A percentile compares a stretch with the other conserved stretches of the same genome.
Evolutionary conservation across 2,797 vertebrate genomes (phyloP).

Genomic region (Gymnodraco acuticeps): DNA sequence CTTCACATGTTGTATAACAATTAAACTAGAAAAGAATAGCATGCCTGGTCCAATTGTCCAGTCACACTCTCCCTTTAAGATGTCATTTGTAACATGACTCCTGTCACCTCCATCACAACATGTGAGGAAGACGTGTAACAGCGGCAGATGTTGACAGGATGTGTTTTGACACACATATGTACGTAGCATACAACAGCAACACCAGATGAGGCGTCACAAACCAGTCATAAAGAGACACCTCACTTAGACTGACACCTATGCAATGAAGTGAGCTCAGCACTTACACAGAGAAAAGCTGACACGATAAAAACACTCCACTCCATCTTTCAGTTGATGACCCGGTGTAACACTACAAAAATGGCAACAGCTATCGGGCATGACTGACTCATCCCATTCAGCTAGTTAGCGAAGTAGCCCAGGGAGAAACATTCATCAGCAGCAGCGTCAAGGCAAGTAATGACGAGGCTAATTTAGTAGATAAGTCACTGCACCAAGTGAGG

Average conservation of each 20-base stretch:
- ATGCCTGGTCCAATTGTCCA: background rate
- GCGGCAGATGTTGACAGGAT: constrained; percentile 29
- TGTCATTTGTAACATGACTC: background rate
- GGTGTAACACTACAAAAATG: constrained; percentile 35
- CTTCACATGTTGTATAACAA: background rate
- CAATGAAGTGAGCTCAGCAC: background rate
- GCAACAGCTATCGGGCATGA: constrained; percentile 33
- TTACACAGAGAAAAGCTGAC: constrained; percentile 1
- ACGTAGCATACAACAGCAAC: background rate
- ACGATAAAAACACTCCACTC: constrained; percentile 5
- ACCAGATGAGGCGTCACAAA: background rate
- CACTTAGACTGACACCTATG: background rate
- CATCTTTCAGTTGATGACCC: constrained; percentile 17
- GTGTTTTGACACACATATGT: background rate
- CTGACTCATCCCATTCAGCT: constrained; percentile 55
- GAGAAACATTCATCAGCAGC: constrained; percentile 44
- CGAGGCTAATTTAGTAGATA: constrained; percentile 63
- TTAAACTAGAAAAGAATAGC: background rate
- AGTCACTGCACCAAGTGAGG: constrained; percentile 34
- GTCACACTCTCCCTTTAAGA: background rate
- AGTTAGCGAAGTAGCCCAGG: constrained; percentile 52
- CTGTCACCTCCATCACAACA: constrained; percentile 14
- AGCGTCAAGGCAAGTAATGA: constrained; percentile 50
- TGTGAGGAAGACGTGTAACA: constrained; percentile 13
- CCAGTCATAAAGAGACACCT: background rate